phyloP scores from a whole-genome alignment of 2,888 invertebrate species.

The Drosophila kambysellisi region DNA sequence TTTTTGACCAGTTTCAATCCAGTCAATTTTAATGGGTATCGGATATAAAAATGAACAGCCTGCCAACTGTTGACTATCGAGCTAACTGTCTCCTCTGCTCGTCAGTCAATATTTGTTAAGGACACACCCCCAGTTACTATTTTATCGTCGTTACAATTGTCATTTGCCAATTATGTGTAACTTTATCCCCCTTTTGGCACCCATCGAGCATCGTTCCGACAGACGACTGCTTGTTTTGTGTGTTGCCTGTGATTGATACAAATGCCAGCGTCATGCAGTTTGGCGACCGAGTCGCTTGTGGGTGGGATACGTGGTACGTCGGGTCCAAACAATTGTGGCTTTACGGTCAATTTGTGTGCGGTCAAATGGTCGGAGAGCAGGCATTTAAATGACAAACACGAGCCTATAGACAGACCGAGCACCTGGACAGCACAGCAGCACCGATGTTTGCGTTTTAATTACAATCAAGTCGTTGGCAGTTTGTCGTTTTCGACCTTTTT shows the following conservation, averaged over 20 bases:
- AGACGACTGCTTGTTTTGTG: conserved; percentile 5
- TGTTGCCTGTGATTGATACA: conserved; percentile 73
- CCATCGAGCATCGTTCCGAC: background rate
- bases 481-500: conserved; percentile 14
- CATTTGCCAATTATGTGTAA: conserved; percentile 71
- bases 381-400: conserved; percentile 73
- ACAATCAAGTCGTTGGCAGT: conserved; percentile 61
- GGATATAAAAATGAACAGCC: conserved; percentile 2
- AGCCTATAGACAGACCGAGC: conserved; percentile 33
- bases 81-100: conserved; percentile 19
- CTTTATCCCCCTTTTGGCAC: background rate
- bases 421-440: conserved; percentile 44
- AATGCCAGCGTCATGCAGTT: conserved; percentile 47
- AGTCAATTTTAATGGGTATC: background rate
- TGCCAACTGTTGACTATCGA: conserved; percentile 48
- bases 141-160: conserved; percentile 61
- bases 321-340: conserved; percentile 70
- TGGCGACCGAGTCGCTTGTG: conserved; percentile 8
- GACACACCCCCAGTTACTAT: conserved; percentile 24
- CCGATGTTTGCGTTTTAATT: conserved; percentile 74
- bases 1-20: background rate
- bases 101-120: conserved; percentile 72
- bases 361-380: conserved; percentile 26
- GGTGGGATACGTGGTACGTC: conserved; percentile 16
- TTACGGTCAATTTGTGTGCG: conserved; percentile 69